These are phyloP conservation scores for Andrena bucephala DNA, from an alignment of 2,888 invertebrate species.

Conservation along the genomic window DNA sequence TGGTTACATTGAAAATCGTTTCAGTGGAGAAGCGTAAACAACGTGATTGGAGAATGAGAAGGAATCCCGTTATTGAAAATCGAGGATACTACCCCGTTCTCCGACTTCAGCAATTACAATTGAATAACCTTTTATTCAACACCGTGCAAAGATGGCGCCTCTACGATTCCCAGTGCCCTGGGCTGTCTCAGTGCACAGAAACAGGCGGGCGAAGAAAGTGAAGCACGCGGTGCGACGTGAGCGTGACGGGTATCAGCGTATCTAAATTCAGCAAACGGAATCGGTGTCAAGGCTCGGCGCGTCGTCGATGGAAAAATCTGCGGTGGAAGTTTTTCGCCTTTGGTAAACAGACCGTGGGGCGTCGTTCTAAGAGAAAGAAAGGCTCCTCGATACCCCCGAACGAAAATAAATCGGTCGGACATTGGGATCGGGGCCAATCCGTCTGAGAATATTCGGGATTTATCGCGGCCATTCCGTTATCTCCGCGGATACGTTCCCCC, in stretches of 20 bases:
- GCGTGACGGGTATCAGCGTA: neutral
- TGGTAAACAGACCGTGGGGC: constrained; percentile 38
- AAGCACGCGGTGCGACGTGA: neutral
- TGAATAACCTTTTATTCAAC: neutral
- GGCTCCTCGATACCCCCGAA: constrained; percentile 22
- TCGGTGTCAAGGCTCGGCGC: constrained; percentile 40
- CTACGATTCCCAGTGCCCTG: neutral
- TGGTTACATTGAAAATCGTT: too few species aligned
- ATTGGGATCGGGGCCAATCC: constrained; percentile 55
- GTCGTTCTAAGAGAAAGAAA: constrained; percentile 20
- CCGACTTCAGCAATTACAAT: neutral
- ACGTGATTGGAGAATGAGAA: too few species aligned
- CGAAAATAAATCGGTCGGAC: constrained; percentile 50
- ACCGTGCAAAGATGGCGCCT: neutral
- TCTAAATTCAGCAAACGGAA: constrained; percentile 21
- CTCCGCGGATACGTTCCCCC: constrained; percentile 1
- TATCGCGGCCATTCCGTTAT: constrained; percentile 43
- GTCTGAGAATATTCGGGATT: constrained; percentile 51
- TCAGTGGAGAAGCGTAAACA: too few species aligned
- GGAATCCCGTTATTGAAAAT: too few species aligned
- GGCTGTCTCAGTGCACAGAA: neutral
- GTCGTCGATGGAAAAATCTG: constrained; percentile 16
- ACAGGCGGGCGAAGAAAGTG: neutral
- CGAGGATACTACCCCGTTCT: neutral
- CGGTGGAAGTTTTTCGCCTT: constrained; percentile 16